These are phyloP conservation scores for Xylota segnis DNA, from an alignment of 2,888 invertebrate species.

Conservation along the genomic window DNA sequence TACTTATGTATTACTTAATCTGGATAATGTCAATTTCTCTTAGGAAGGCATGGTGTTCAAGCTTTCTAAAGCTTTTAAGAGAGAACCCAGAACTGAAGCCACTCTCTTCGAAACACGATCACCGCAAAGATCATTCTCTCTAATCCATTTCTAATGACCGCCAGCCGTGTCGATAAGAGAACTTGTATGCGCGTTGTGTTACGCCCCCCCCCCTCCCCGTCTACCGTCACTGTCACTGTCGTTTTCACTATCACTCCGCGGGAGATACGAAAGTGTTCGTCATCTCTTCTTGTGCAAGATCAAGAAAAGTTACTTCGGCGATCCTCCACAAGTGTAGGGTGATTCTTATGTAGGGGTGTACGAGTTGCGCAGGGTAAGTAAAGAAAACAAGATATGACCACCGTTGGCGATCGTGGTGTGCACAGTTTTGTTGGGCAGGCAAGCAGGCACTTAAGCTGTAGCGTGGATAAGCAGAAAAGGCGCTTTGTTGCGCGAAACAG, in stretches of 20 bases:
- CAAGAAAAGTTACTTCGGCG: constrained; percentile 7
- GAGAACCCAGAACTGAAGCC: too few species aligned
- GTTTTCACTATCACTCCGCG: constrained; percentile 43
- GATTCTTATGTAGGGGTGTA: neutral
- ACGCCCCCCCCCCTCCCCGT: neutral
- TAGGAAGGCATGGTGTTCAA: neutral
- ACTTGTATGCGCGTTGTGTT: neutral
- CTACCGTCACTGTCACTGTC: neutral
- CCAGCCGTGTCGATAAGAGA: constrained; percentile 26
- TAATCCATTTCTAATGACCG: constrained; percentile 20
- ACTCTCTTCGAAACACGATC: constrained; percentile 28
- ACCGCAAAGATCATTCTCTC: constrained; percentile 9
- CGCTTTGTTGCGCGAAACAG: constrained; percentile 30
- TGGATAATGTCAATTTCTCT: neutral
- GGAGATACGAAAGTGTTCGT: neutral
- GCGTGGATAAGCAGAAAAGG: neutral
- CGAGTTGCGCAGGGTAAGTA: neutral
- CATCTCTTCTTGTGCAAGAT: constrained; percentile 32
- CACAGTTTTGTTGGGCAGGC: neutral
- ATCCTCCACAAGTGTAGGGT: constrained; percentile 1
- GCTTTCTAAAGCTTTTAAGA: constrained; percentile 33
- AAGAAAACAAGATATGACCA: constrained; percentile 3
- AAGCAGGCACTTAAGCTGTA: constrained; percentile 7
- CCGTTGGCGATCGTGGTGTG: neutral
- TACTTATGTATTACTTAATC: too few species aligned